Evolutionary conservation across 2,113 vertebrate genomes (phyloP).

Genomic region (Nipponia nippon): DNA sequence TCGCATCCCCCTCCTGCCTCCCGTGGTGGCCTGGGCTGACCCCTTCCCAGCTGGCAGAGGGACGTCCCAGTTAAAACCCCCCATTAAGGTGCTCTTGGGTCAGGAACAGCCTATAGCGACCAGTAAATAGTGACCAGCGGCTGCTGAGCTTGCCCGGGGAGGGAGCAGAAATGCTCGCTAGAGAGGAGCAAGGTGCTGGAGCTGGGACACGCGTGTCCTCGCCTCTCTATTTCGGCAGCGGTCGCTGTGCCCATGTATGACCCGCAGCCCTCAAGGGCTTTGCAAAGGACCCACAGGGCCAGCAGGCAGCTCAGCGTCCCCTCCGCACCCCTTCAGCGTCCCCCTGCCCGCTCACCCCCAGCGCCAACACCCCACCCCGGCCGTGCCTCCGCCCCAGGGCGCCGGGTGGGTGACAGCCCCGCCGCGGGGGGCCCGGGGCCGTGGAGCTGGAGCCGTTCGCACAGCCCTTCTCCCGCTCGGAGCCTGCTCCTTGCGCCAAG

Average conservation of each 20-base stretch:
- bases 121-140: fast-evolving
- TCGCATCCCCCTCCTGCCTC: neutral
- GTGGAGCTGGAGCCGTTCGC: fast-evolving
- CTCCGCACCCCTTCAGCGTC: neutral
- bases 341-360: neutral
- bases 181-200: neutral
- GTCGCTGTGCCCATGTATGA: fast-evolving
- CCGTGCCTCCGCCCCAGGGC: neutral
- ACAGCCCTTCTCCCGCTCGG: neutral
- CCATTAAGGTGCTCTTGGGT: neutral
- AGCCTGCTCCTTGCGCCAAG: neutral
- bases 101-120: neutral
- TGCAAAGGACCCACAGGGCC: neutral
- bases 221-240: fast-evolving
- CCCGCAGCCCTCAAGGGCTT: neutral
- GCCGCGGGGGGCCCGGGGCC: fast-evolving
- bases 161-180: neutral
- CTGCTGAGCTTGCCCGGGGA: neutral
- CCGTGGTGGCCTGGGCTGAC: neutral
- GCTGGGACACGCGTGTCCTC: fast-evolving
- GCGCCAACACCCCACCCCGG: neutral
- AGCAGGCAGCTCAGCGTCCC: neutral
- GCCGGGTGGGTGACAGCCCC: neutral
- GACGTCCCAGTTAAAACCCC: neutral
- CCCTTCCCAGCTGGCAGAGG: neutral